Evolutionary conservation across 2,113 vertebrate genomes (phyloP).

Genomic region (Solenodon paradoxus): DNA sequence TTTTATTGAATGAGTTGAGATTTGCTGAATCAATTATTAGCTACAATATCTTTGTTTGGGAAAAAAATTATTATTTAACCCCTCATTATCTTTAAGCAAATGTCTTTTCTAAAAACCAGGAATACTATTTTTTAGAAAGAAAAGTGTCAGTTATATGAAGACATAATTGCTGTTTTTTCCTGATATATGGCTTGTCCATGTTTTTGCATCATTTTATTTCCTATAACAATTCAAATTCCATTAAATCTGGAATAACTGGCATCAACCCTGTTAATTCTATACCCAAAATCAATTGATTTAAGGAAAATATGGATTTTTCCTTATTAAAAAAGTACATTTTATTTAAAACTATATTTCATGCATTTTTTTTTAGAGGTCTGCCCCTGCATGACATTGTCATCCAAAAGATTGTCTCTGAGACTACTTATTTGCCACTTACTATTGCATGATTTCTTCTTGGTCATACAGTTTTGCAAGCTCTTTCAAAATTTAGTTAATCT

Average conservation of each 20-base stretch:
- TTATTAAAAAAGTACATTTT: neutral
- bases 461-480: neutral
- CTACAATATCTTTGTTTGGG: neutral
- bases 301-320: neutral
- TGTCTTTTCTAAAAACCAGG: no score
- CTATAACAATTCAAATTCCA: neutral
- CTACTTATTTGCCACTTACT: neutral
- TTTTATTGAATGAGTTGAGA: neutral
- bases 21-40: neutral
- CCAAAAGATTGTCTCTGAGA: neutral
- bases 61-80: no score
- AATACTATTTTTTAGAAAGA: neutral
- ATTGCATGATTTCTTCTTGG: neutral
- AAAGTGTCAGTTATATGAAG: neutral
- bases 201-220: neutral
- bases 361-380: neutral
- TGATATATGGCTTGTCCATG: neutral
- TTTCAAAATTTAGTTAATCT: neutral
- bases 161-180: neutral
- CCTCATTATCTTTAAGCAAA: no score
- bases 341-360: neutral
- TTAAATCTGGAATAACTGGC: neutral
- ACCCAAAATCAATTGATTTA: neutral
- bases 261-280: neutral
- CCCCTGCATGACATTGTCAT: neutral